These are phyloP conservation scores for Corythornis madagascariensis DNA, from an alignment of 2,113 vertebrate species.

Conservation along the genomic window DNA sequence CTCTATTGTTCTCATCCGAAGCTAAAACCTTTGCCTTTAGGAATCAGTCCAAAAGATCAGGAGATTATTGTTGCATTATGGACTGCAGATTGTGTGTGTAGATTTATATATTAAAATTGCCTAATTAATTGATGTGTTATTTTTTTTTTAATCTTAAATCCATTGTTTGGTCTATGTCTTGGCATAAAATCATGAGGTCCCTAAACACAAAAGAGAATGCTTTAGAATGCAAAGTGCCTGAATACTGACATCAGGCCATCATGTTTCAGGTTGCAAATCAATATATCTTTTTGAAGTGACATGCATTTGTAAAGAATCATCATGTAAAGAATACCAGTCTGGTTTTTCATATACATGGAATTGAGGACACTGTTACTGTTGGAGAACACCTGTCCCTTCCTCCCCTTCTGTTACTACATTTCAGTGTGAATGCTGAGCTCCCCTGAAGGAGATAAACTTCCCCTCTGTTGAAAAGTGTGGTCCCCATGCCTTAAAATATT, in stretches of 20 bases:
- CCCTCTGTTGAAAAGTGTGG: background rate
- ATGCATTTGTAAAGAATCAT: background rate
- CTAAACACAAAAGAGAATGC: background rate
- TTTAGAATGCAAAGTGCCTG: constrained; percentile 1
- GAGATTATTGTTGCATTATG: constrained; percentile 14
- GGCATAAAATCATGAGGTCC: background rate
- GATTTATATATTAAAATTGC: constrained; percentile 30
- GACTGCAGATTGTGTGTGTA: background rate
- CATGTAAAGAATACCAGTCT: background rate
- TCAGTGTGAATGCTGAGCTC: background rate
- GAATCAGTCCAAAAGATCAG: constrained; percentile 57
- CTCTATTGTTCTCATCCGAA: background rate
- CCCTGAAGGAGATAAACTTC: background rate
- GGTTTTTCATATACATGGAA: background rate
- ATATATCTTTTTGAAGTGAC: constrained; percentile 1
- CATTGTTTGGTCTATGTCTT: background rate
- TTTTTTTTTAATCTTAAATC: background rate
- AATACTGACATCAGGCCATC: background rate
- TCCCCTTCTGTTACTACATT: background rate
- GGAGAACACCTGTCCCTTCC: background rate
- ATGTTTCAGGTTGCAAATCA: constrained; percentile 15
- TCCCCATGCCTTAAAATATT: background rate
- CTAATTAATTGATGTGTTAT: constrained; percentile 6
- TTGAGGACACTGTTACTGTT: background rate
- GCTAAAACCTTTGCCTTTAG: constrained; percentile 14